Base-by-base conservation (phyloP, 2,113 vertebrate genomes). In the Elephas maximus region DNA sequence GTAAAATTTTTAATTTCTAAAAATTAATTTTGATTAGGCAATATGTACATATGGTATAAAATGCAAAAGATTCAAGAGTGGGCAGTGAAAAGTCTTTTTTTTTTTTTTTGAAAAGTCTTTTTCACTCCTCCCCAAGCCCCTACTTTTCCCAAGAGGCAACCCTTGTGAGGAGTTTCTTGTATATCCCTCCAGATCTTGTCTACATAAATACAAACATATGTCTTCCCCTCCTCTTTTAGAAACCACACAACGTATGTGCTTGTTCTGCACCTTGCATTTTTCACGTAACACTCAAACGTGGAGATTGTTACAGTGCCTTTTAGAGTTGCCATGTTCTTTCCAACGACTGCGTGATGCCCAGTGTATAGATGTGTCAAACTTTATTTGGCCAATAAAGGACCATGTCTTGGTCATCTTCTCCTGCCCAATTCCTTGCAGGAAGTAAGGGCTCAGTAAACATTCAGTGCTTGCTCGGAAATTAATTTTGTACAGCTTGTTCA, bases 401-500 rank as follows among this genome's bases (percentile, higher is more conserved):
- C 76, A 20, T 3, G 1, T 88, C 23, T 88, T 67, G 12, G 33
- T 69, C 74, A 63, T 73, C 44, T 33, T 80, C 62, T 23, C 33
- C 14, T 78, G 85, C 11, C 11, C 74, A 62, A 88, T 74, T 88
- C 24, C 20, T 71, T 37, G 44, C 7, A 84, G 60, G 77, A 77
- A 62, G 5, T 24, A 69, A 44, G 74, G 51, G 28, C n/a, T 87
- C 90, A 79, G 41, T 18, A 67, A 90, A 69, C 33, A 76, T 8
- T 76, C 44, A 82, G 1, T 44, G 65, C 48, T 74, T 88, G 23
- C 24, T 91, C 30, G 67, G 57, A 84, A 65, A 62, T 67, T 33
- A 76, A 60, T 91, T 45, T 73, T 90, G 60, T 74, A 82, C 51
- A 93, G 65, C 11, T 88, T 91, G 45, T 71, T 89, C 76, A 26